A percentile compares a stretch with the other conserved stretches of the same genome.
Evolutionary conservation across 2,113 vertebrate species (phyloP).

Genomic region (Trinectes maculatus): DNA sequence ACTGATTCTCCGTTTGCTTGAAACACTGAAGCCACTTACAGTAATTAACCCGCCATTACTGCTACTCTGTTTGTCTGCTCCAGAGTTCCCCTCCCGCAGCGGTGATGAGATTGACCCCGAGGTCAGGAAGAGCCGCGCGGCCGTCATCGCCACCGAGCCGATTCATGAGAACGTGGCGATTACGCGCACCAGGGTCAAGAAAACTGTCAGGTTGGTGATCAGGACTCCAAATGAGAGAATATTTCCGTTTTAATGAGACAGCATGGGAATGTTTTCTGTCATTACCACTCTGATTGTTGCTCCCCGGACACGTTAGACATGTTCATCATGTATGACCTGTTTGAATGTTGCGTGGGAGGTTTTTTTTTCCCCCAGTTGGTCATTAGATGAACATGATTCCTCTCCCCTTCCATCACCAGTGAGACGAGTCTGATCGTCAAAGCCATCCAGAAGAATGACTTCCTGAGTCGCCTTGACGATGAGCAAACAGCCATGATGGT

Average conservation of each 20-base stretch:
- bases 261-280: background rate
- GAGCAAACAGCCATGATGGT: constrained; percentile 84
- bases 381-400: background rate
- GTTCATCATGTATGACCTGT: background rate
- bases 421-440: constrained; percentile 80
- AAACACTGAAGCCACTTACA: constrained; percentile 9
- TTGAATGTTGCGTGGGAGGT: background rate
- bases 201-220: constrained; percentile 72
- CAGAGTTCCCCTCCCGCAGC: constrained; percentile 65
- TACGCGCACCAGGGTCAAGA: constrained; percentile 63
- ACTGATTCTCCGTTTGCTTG: constrained; percentile 1
- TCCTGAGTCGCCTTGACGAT: constrained; percentile 84
- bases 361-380: background rate
- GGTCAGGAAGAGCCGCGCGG: constrained; percentile 71
- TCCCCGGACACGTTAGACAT: background rate
- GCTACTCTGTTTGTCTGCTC: constrained; percentile 3
- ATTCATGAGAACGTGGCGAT: constrained; percentile 72
- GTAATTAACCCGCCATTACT: constrained; percentile 17
- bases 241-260: background rate
- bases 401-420: constrained; percentile 56
- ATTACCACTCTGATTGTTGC: background rate
- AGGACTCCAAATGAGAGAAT: background rate
- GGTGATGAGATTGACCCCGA: constrained; percentile 61
- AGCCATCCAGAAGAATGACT: constrained; percentile 81
- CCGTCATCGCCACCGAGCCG: constrained; percentile 80